Evolutionary conservation across 1,140 invertebrate genomes (phyloP), one percentile per base, ranked within the genome.

Genomic region (Thaumatotibia leucotreta): DNA sequence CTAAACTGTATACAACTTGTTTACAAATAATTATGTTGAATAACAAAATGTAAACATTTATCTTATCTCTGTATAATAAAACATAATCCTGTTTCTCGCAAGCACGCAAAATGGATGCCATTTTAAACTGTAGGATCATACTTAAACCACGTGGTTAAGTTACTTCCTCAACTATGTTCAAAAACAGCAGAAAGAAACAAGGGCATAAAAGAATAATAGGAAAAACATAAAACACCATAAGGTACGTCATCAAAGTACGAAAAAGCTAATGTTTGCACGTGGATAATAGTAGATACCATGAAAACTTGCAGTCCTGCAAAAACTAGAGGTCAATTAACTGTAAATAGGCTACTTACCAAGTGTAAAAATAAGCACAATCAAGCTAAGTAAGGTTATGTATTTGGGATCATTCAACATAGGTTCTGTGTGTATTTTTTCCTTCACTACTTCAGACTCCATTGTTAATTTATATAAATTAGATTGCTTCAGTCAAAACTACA

Each of bases 371-470:
- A 88, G 77, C 6, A 90, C 77, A 33, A 88, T 77, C 17, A 86
- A 63, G 74, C 85, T 88, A 50, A 91, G 71, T 74, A 89, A 78
- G 80, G 86, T 89, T 86, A 91, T 87, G 72, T 88, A 91, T 64
- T 79, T 76, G 6, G 84, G 84, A 71, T 89, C 84, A 58, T 88
- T 87, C 14, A 90, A 70, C 39, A 88, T 70, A 0, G 84, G 86
- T 61, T 87, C 83, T n/a, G 86, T 90, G 31, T 90, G 77, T 68
- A 90, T 88, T 70, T 84, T 88, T 72, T 90, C 85, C 74, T 89
- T 88, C 24, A 87, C 75, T 50, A 88, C 88, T 76, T 90, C 88
- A 17, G 84, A 78, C 66, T 89, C 87, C 71, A 73, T 73, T 22
- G n/a, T 67, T 50, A 45, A 23, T 8, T 65, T 33, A 23, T 27